Percentiles rank a stretch among this genome's conserved stretches.
These are phyloP conservation scores for Saccopteryx leptura DNA, from an alignment of 2,113 vertebrate genomes.

Conservation along the genomic window DNA sequence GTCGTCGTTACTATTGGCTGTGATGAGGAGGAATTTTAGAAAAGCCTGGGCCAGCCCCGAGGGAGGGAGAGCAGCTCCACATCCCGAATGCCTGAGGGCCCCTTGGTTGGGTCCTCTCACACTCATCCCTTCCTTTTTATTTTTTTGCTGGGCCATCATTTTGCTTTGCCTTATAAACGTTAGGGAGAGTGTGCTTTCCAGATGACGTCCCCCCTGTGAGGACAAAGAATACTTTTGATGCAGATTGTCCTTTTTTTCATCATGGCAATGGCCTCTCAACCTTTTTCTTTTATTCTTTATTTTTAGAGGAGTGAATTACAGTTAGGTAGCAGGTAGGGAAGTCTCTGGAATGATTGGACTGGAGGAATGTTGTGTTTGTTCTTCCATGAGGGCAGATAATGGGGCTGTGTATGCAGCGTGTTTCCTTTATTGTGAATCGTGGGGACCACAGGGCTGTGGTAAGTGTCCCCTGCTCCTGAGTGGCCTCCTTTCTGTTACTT, in stretches of 20 bases:
- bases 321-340: neutral
- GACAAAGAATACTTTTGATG: neutral
- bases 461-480: neutral
- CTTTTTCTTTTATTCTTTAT: neutral
- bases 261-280: neutral
- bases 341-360: neutral
- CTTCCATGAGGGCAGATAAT: neutral
- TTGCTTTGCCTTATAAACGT: neutral
- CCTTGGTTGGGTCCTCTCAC: neutral
- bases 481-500: neutral
- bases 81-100: neutral
- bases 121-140: rapidly evolving
- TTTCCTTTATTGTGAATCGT: neutral
- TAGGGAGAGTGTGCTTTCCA: neutral
- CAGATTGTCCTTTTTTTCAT: neutral
- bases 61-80: neutral
- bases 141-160: neutral
- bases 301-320: neutral
- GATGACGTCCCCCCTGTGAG: neutral
- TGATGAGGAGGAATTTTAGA: neutral
- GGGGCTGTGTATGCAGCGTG: neutral
- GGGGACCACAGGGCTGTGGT: neutral
- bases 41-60: neutral
- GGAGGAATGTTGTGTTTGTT: rapidly evolving
- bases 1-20: rapidly evolving